Conservation (phyloP, 92 coral and sea anemone species). For the Palythoa grandis region DNA sequence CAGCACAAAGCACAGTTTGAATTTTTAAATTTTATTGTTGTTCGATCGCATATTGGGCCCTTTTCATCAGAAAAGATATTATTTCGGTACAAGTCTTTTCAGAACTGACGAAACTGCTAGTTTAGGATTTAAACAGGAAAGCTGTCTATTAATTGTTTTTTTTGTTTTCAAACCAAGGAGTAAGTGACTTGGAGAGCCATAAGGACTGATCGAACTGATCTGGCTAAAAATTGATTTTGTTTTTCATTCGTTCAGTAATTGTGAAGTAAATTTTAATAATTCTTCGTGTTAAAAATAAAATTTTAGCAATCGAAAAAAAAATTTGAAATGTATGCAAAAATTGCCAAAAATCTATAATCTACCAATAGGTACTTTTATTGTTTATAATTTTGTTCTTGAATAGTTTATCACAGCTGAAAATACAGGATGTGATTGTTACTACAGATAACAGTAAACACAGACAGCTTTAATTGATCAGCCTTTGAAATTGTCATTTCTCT, state of each 20-base stretch:
- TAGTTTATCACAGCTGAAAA: conserved; percentile 9
- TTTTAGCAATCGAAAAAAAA: too few species aligned
- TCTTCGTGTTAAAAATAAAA: too few species aligned
- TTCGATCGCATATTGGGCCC: background rate
- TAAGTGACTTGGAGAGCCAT: too few species aligned
- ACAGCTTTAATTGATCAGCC: background rate
- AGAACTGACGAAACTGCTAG: background rate
- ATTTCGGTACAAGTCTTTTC: background rate
- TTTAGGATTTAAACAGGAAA: background rate
- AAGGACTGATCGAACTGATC: too few species aligned
- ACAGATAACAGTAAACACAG: background rate
- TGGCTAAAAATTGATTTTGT: too few species aligned
- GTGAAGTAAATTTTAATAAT: too few species aligned
- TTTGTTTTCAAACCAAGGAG: background rate
- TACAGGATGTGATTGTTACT: background rate
- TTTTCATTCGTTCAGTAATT: too few species aligned
- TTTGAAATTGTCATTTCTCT: background rate
- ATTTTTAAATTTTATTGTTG: too few species aligned
- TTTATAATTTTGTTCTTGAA: background rate
- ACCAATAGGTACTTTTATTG: background rate
- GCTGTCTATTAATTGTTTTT: background rate
- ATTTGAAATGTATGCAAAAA: too few species aligned
- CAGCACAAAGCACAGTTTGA: background rate
- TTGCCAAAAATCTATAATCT: too few species aligned
- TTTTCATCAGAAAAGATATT: background rate